These are phyloP conservation scores for Trachelus stipa DNA, from an alignment of 2,888 invertebrate species.

Conservation along the genomic window DNA sequence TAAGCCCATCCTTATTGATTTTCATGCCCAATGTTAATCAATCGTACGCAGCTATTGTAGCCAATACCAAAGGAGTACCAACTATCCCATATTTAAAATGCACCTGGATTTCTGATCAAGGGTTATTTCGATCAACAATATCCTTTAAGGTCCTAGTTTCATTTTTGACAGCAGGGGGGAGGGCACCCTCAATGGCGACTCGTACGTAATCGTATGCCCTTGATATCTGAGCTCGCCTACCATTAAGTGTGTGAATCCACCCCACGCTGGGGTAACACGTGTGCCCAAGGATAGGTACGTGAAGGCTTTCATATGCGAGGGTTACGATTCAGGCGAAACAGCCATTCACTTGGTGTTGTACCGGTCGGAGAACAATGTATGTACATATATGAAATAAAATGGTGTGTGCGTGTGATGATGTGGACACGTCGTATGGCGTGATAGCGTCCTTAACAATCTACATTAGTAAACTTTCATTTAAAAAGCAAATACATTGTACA, in stretches of 20 bases:
- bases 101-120: not conserved
- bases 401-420: not conserved
- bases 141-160: not conserved
- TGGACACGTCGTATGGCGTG: not conserved
- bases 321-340: slow-evolving; percentile 22
- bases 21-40: not conserved
- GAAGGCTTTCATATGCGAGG: slow-evolving; percentile 37
- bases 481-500: slow-evolving; percentile 60
- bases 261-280: not conserved
- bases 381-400: not conserved
- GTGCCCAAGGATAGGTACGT: not conserved
- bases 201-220: not conserved
- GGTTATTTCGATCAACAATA: not conserved
- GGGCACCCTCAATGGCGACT: not conserved
- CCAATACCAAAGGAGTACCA: not conserved
- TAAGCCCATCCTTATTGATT: not conserved
- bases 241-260: not conserved
- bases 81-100: not conserved
- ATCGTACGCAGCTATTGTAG: not conserved
- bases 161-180: not conserved
- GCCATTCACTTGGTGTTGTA: not conserved
- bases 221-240: not conserved
- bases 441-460: slow-evolving; percentile 37
- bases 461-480: slow-evolving; percentile 28
- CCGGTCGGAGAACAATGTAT: not conserved